These are phyloP conservation scores for Rhinichthys klamathensis DNA, from an alignment of 2,113 vertebrate species.

Conservation along the genomic window DNA sequence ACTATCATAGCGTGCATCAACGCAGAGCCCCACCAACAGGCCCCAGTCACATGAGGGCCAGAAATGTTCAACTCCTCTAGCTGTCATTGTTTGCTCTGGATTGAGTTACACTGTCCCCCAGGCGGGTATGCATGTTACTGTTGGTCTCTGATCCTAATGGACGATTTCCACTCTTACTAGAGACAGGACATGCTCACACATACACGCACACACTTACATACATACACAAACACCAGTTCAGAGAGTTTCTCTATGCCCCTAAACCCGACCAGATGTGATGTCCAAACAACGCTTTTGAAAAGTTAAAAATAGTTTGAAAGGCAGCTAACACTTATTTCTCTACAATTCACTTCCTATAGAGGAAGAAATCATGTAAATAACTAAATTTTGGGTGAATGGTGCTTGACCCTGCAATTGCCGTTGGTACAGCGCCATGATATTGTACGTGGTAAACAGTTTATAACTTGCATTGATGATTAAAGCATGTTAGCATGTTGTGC, in stretches of 20 bases:
- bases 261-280: conserved; percentile 47
- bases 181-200: conserved; percentile 15
- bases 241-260: conserved; percentile 18
- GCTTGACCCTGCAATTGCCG: background rate
- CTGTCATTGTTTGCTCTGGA: conserved; percentile 34
- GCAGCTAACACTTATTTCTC: conserved; percentile 21
- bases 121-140: conserved; percentile 24
- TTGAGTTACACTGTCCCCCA: conserved; percentile 40
- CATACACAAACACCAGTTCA: conserved; percentile 31
- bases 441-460: background rate
- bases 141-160: conserved; percentile 42
- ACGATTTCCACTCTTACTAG: conserved; percentile 40
- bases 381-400: background rate
- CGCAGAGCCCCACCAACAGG: conserved; percentile 16
- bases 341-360: background rate
- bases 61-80: conserved; percentile 18
- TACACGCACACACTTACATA: background rate
- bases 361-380: background rate
- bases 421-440: background rate
- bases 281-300: conserved; percentile 13
- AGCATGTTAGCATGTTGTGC: background rate
- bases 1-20: conserved; percentile 37
- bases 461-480: background rate
- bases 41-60: conserved; percentile 24
- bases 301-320: conserved; percentile 47